These are phyloP conservation scores for Coremacera marginata DNA, from an alignment of 2,888 invertebrate species.

Conservation along the genomic window DNA sequence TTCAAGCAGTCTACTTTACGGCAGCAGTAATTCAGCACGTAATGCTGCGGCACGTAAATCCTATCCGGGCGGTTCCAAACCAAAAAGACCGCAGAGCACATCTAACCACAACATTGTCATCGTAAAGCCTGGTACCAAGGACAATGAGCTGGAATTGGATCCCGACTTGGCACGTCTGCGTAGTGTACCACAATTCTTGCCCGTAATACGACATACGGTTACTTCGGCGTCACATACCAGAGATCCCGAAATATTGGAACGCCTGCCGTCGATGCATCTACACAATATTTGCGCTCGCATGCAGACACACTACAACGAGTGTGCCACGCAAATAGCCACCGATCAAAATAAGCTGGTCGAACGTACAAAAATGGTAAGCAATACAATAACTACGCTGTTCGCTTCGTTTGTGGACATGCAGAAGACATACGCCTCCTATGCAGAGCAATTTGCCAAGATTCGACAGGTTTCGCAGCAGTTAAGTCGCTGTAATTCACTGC, in stretches of 20 bases:
- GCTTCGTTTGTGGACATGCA: conserved; percentile 82
- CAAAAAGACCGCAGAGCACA: conserved; percentile 69
- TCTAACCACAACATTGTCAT: conserved; percentile 83
- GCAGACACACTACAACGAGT: conserved; percentile 86
- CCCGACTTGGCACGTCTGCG: conserved; percentile 71
- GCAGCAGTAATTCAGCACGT: conserved; percentile 45
- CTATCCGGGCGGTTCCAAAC: conserved; percentile 59
- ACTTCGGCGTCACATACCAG: conserved; percentile 79
- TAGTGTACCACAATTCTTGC: conserved; percentile 91
- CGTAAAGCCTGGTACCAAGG: conserved; percentile 79
- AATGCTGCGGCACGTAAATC: conserved; percentile 59
- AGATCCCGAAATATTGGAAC: conserved; percentile 89
- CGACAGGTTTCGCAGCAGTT: conserved; percentile 87
- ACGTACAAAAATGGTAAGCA: conserved; percentile 81
- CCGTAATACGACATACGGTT: conserved; percentile 90
- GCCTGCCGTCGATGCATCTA: conserved; percentile 74
- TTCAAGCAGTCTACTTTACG: conserved; percentile 54
- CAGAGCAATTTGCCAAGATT: conserved; percentile 86
- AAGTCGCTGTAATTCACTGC: conserved; percentile 82
- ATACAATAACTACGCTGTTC: conserved; percentile 79
- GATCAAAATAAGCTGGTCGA: conserved; percentile 82
- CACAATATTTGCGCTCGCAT: conserved; percentile 83
- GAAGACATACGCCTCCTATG: conserved; percentile 85
- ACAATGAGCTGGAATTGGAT: conserved; percentile 78
- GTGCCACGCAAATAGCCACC: conserved; percentile 83